Percentiles rank a stretch among this genome's conserved stretches.
These are phyloP conservation scores for Vidua macroura DNA, from an alignment of 2,113 vertebrate species.

Conservation along the genomic window DNA sequence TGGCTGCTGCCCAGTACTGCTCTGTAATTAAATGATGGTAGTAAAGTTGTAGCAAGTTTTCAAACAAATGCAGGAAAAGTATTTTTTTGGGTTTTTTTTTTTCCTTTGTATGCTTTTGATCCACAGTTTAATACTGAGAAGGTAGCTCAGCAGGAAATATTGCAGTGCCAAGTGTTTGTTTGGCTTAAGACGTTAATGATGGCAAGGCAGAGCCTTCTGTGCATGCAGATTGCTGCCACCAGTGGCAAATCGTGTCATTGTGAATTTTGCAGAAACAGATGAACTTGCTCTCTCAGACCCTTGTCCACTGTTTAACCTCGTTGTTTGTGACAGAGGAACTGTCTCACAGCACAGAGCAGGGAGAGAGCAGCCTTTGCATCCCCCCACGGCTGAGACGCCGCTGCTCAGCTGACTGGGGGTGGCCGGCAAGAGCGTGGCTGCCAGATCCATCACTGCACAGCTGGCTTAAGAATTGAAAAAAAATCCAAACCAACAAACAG, in stretches of 20 bases:
- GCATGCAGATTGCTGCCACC: not conserved
- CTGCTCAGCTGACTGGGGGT: slow-evolving; percentile 29
- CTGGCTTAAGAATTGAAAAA: not conserved
- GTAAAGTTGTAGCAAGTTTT: not conserved
- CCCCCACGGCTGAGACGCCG: not conserved
- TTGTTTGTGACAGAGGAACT: not conserved
- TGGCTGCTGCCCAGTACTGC: not conserved
- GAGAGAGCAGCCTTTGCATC: not conserved
- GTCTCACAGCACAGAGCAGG: not conserved
- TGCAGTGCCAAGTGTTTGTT: not conserved
- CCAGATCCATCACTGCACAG: not conserved
- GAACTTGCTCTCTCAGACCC: not conserved
- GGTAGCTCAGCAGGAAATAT: not conserved
- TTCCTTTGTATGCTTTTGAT: not conserved
- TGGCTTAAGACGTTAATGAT: not conserved
- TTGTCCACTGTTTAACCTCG: not conserved
- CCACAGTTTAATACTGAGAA: not conserved
- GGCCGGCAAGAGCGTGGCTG: not conserved
- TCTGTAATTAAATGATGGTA: not conserved
- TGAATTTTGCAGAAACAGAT: not conserved
- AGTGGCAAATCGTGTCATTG: not conserved
- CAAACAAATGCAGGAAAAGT: not conserved
- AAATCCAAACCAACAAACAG: not conserved
- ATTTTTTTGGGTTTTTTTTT: not conserved
- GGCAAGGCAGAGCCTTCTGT: not conserved